Conservation (phyloP, 2,113 vertebrate species). For the Poecilia latipinna region DNA sequence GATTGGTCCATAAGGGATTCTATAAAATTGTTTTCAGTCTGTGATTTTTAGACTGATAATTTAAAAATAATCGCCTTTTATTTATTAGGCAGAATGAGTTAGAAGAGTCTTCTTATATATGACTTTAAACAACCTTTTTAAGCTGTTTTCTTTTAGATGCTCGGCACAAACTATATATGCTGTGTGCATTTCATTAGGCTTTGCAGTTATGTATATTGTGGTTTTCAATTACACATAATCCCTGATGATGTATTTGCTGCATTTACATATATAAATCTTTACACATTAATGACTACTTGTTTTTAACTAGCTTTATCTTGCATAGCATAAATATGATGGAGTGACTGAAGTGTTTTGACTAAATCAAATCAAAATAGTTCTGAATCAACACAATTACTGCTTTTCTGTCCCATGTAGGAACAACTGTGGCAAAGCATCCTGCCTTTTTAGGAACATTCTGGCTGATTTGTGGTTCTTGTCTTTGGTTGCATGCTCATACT, state of each 20-base stretch:
- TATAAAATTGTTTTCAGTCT: background rate
- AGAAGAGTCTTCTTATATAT: background rate
- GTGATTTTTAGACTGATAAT: background rate
- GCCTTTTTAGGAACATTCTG: constrained; percentile 44
- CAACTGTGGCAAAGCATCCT: constrained; percentile 41
- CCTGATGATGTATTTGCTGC: no score
- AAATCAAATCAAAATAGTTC: no score
- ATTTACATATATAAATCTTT: constrained; percentile 1
- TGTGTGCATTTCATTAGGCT: constrained; percentile 5
- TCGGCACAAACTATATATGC: no score
- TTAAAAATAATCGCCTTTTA: background rate
- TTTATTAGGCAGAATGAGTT: background rate
- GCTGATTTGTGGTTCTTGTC: constrained; percentile 22
- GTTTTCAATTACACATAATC: no score
- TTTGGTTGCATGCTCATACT: constrained; percentile 19
- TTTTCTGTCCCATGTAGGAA: constrained; percentile 39
- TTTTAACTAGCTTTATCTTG: no score
- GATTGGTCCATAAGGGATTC: background rate
- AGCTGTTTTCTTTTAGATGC: background rate
- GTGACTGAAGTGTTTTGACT: no score
- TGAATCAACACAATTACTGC: constrained; percentile 29
- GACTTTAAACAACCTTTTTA: background rate
- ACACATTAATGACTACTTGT: background rate
- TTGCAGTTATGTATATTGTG: no score
- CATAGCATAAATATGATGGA: no score